Base-by-base conservation (phyloP, 2,797 vertebrate species). In the Oreonectes daqikongensis region DNA sequence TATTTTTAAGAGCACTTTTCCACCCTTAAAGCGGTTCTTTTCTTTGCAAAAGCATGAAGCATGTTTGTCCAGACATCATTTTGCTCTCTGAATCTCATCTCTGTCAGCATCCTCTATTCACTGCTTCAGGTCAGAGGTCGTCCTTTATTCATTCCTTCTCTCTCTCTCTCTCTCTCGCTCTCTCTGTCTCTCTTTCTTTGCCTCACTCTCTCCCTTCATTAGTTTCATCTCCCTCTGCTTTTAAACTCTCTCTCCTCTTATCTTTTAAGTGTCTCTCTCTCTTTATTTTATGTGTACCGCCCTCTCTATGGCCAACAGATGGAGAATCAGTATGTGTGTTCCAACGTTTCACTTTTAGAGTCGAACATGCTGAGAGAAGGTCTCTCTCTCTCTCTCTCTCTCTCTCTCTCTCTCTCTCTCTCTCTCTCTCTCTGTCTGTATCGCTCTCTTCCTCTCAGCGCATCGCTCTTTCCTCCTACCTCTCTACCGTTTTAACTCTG, bases 321-420 rank as follows among this genome's bases (percentile, higher is more conserved):
- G 81, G 84, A 71, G 68, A 72, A 78, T 79, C 84, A 85, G 82
- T 82, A 78, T 84, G 80, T 81, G 82, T 72, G 77, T 84, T 76
- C 82, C 74, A 79, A 32, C 20, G 26, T 71, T 83, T 82, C 60
- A 78, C 77, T 83, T 79, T 81, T 73, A 82, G 81, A 84, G 60
- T 71, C 65, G 18, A 59, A 53, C 83, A 76, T 73, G 75, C 80
- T 75, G 79, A 64, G 79, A 80, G 67, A 40, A 76, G 70, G 67
- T 71, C 42, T 74, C 48, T 69, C 55, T 69, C 55, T 42, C 30
- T 50, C 20, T 35, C 50, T 32, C 4, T 48, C 55, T 42, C 22
- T 38, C 11, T 70, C 50, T 35, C 0, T 53, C 14, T 38, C 50
- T 55, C 7, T 20, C 10, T 57, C n/a, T n/a, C n/a, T 71, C 42